Evolutionary conservation across 2,888 invertebrate genomes (phyloP), one percentile per base, ranked within the genome.

Genomic region (Lycaena phlaeas): DNA sequence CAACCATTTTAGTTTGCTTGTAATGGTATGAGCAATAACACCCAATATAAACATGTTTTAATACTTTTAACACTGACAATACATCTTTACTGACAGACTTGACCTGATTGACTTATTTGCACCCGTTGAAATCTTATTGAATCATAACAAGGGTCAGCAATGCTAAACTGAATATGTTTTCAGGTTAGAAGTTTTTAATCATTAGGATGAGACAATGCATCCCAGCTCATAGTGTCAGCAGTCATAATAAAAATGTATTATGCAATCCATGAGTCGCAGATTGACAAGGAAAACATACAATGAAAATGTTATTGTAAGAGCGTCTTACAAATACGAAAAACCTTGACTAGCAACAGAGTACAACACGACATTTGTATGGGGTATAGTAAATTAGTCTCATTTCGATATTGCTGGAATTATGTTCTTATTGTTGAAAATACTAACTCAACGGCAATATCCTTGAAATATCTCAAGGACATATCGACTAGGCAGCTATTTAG

Each of bases 401-500:
- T 18, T 34, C n/a, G 2, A 27, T 9, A 27, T 27, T 3, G 10
- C 10, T 10, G 2, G 3, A 27, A 11, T 4, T 10, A 2, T 3
- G 4, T 27, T 27, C 2, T 10, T 12, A 10, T 7, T 2, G 18
- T 11, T 5, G 11, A 25, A 15, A 22, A 10, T 9, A 28, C 14
- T 31, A 27, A 38, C 27, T 49, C 29, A 44, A 26, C 36, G 27
- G 36, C 38, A 41, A 59, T 60, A 76, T 65, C 78, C 76, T 77
- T 77, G 73, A 64, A 52, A 61, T 51, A 40, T 52, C 54, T 27
- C 59, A 55, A 58, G 58, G 56, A 50, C 50, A 43, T 49, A 49
- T 45, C 44, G 43, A 25, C 41, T 41, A 27, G n/a, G 14, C 27
- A 42, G 28, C 46, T 48, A 45, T 52, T 44, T 44, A 47, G 29